phyloP scores from a whole-genome alignment of 2,888 invertebrate species.

The Eupithecia vulgata region DNA sequence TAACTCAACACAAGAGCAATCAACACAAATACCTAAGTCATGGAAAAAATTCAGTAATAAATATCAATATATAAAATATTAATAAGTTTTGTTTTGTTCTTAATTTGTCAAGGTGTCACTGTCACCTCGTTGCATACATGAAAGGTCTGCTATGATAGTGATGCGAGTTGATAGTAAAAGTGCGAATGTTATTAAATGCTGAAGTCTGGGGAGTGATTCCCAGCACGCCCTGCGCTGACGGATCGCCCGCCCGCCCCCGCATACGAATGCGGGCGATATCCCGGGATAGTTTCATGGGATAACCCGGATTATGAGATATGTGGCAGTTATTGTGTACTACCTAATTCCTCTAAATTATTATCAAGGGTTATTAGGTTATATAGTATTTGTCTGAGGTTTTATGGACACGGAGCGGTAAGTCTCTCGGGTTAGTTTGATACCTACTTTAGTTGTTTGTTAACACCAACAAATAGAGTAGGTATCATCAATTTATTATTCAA shows the following conservation, averaged over 20 bases:
- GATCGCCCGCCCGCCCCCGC: slow-evolving; percentile 62
- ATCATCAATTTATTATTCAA: too few relatives aligned
- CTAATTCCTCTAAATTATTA: slow-evolving; percentile 23
- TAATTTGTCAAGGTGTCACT: background rate
- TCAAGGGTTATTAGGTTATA: too few relatives aligned
- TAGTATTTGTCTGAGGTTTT: slow-evolving; percentile 11
- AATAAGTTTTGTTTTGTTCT: too few relatives aligned
- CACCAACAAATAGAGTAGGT: too few relatives aligned
- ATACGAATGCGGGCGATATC: slow-evolving; percentile 58
- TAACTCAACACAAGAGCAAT: too few relatives aligned
- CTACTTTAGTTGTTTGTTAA: background rate
- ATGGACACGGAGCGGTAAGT: slow-evolving; percentile 1
- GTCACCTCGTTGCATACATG: background rate
- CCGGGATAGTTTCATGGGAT: slow-evolving; percentile 71
- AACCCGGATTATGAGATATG: slow-evolving; percentile 70
- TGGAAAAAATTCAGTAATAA: too few relatives aligned
- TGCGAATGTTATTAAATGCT: background rate
- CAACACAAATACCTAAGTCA: too few relatives aligned
- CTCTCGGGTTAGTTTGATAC: background rate
- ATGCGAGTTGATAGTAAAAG: background rate
- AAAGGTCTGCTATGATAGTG: background rate
- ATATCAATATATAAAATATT: too few relatives aligned
- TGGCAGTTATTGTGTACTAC: slow-evolving; percentile 48
- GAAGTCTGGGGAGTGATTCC: slow-evolving; percentile 46
- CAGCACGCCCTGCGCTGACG: slow-evolving; percentile 65